These are phyloP conservation scores for Nycticryphes semicollaris DNA, from an alignment of 2,113 vertebrate species.

Conservation along the genomic window DNA sequence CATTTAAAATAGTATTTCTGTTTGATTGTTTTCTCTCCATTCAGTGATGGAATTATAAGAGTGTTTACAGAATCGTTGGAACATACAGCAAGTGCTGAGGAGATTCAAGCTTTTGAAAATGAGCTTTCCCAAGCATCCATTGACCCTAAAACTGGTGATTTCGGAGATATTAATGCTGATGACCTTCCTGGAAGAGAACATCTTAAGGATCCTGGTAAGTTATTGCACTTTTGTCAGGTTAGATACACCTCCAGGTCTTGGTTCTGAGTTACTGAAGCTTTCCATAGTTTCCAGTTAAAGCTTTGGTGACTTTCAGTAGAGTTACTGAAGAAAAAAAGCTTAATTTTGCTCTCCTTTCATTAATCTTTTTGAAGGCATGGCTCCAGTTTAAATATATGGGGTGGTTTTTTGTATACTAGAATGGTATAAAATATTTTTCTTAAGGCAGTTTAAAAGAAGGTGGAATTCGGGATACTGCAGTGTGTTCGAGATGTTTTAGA, in stretches of 20 bases:
- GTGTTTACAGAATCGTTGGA: conserved; percentile 90
- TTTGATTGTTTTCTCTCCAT: neutral
- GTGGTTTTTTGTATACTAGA: neutral
- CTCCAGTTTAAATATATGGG: neutral
- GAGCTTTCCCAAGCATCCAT: conserved; percentile 93
- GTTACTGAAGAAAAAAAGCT: neutral
- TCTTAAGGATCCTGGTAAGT: conserved; percentile 87
- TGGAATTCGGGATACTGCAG: neutral
- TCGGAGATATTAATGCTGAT: conserved; percentile 90
- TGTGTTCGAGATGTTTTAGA: neutral
- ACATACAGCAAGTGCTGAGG: conserved; percentile 84
- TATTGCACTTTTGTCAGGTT: neutral
- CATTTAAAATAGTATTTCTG: neutral
- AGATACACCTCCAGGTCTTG: neutral
- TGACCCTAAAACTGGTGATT: conserved; percentile 91
- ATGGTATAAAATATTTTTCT: neutral
- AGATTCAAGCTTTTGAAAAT: conserved; percentile 92
- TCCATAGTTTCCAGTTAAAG: neutral
- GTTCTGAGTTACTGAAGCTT: neutral
- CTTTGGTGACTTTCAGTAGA: neutral
- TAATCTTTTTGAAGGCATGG: neutral
- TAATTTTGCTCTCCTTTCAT: neutral
- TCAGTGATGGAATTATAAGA: conserved; percentile 92
- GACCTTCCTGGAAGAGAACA: conserved; percentile 94
- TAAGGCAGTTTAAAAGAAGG: neutral